These are phyloP conservation scores for Rhogogaster chlorosoma DNA, from an alignment of 2,888 invertebrate species.

Conservation along the genomic window DNA sequence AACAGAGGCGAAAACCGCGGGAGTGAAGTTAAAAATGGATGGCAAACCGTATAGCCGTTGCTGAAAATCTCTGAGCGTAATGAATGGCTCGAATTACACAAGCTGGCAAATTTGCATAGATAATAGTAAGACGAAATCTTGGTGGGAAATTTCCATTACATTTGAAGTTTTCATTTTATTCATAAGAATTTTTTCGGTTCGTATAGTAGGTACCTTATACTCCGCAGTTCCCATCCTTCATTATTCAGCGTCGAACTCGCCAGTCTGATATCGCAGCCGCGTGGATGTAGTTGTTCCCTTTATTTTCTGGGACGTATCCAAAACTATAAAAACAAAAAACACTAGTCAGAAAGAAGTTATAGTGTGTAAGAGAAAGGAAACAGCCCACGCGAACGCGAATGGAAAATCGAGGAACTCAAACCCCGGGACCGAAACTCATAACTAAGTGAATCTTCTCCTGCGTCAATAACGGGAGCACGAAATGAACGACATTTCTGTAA, in stretches of 20 bases:
- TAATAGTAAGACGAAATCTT: neutral
- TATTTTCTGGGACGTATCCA: neutral
- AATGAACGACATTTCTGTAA: neutral
- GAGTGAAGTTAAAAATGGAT: neutral
- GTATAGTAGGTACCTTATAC: neutral
- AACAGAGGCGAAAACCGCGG: neutral
- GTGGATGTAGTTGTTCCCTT: neutral
- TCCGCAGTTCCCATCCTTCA: neutral
- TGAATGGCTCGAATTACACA: neutral
- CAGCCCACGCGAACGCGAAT: neutral
- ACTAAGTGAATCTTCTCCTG: neutral
- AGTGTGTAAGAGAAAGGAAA: neutral
- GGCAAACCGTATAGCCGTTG: neutral
- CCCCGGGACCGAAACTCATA: neutral
- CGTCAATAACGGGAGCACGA: neutral
- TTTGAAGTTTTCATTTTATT: slow-evolving; percentile 4
- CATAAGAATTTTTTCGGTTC: neutral
- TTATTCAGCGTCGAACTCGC: neutral
- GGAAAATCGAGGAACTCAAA: neutral
- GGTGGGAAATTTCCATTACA: neutral
- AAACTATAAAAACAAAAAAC: neutral
- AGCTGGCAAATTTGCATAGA: neutral
- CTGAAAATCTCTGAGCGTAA: neutral
- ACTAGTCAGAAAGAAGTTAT: neutral
- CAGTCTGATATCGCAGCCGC: neutral